Evolutionary conservation across 2,888 invertebrate genomes (phyloP), one percentile per base, ranked within the genome.

Genomic region (Clanis bilineata): DNA sequence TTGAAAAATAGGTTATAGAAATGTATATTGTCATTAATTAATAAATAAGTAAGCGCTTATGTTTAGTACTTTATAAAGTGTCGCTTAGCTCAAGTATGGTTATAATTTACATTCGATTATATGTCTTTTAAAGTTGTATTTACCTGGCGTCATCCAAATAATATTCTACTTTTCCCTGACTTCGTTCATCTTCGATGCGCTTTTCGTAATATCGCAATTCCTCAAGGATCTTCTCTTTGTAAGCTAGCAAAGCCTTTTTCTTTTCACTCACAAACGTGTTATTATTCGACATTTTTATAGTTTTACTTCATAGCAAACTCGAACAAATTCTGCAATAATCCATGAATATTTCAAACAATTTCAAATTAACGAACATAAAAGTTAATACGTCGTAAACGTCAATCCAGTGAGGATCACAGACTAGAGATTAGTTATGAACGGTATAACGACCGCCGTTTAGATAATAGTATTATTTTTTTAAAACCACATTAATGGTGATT

Each of bases 151-250:
- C 51, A 10, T 51, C 51, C 18, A 51, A 28, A 51, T 21, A 51
- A 32, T 51, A 51, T 32, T 51, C 51, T 51, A 51, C 9, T 36
- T 18, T 44, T 21, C 28, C 22, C 21, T 47, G 47, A 22, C 57
- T 66, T 1, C 65, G 71, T 39, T 80, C 76, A 12, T 85, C 79
- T 6, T 76, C 70, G 5, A 88, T 83, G 68, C 77, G 74, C 23
- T 68, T 72, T n/a, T 88, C 82, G 39, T 76, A 83, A 65, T 81
- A 81, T 12, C 79, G 73, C 2, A 90, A 70, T 7, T 86, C 83
- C 15, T 77, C 64, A 21, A 86, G 62, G 39, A 90, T 60, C 44
- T 77, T 76, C 36, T 85, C 74, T 59, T 87, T 90, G 7, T 75
- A 72, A 0, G 71, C 76, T 43, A 82, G 36, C 36, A 86, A 68